Evolutionary conservation across 2,113 vertebrate genomes (phyloP).

Genomic region (Fulica atra): DNA sequence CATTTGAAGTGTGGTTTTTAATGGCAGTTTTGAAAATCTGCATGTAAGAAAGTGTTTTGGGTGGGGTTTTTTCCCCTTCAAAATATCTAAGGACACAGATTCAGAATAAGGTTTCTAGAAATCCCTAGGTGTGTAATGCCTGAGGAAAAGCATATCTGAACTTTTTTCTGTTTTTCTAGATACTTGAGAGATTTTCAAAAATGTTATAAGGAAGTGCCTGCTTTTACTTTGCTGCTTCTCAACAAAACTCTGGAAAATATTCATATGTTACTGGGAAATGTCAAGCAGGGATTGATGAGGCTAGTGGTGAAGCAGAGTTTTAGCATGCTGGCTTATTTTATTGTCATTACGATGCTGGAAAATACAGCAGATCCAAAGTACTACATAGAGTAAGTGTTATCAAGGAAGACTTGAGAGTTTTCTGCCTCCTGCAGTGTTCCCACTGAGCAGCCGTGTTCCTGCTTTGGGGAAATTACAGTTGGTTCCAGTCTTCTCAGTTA

Average conservation of each 20-base stretch:
- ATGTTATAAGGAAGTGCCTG: not conserved
- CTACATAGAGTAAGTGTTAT: accelerated
- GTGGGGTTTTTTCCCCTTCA: not conserved
- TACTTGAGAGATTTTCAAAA: not conserved
- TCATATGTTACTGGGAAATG: not conserved
- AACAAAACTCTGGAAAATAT: not conserved
- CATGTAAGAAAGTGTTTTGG: not conserved
- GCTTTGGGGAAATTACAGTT: not conserved
- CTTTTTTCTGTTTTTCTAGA: not conserved
- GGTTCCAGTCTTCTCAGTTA: not conserved
- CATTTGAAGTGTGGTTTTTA: not conserved
- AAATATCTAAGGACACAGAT: not conserved
- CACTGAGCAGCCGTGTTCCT: not conserved
- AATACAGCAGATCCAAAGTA: not conserved
- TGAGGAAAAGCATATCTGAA: not conserved
- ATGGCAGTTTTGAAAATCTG: not conserved
- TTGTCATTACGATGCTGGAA: not conserved
- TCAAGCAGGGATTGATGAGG: not conserved
- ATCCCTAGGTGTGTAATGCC: not conserved
- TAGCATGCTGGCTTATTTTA: not conserved
- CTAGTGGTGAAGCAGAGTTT: not conserved
- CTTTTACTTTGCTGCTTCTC: not conserved
- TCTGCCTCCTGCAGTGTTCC: not conserved
- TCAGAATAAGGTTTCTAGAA: not conserved
- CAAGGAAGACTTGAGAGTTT: not conserved